Evolutionary conservation across 2,888 invertebrate genomes (phyloP), one percentile per base, ranked within the genome.

Genomic region (Homarus gammarus): DNA sequence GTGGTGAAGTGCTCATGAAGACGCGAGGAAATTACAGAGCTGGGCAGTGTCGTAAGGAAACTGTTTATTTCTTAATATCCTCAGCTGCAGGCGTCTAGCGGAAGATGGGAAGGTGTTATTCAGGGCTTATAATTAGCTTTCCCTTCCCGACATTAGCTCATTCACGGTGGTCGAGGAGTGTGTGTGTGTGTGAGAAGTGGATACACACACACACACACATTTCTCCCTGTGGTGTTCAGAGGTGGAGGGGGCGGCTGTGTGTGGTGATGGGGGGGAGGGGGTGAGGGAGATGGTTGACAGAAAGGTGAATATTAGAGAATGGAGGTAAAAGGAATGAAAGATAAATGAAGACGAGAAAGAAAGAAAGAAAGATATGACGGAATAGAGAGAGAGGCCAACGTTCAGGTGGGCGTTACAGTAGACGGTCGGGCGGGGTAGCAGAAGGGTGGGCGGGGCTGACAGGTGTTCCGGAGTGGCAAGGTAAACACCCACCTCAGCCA

Each of bases 401-500:
- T 2, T 5, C 15, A 70, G 27, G 70, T 70, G 73, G 22, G 56
- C 12, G 56, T 12, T 12, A 0, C 22, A 56, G 56, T 56, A 56
- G 56, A 2, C 3, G 22, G 56, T 2, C 8, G 31, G 64, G 64
- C 18, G 27, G 27, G 61, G 61, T 27, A 27, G 64, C 0, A 6
- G 64, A 64, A 6, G 10, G 64, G n/a, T 64, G 64, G n/a, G 64
- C 31, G 64, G 64, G 64, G 64, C 27, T 6, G 27, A 56, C 56
- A 56, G 22, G 44, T 56, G 18, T 22, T 56, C 1, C 27, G 64
- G 44, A 44, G 64, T 10, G 64, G 64, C 27, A 27, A 3, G 27
- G 64, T 73, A 77, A 49, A 81, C 81, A n/a, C 36, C 81, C 22
- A 51, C n/a, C 22, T 51, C 36, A 38, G 64, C 81, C 38, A 61